Evolutionary conservation across 2,113 vertebrate genomes (phyloP), one percentile per base, ranked within the genome.

Genomic region (Abramis brama): DNA sequence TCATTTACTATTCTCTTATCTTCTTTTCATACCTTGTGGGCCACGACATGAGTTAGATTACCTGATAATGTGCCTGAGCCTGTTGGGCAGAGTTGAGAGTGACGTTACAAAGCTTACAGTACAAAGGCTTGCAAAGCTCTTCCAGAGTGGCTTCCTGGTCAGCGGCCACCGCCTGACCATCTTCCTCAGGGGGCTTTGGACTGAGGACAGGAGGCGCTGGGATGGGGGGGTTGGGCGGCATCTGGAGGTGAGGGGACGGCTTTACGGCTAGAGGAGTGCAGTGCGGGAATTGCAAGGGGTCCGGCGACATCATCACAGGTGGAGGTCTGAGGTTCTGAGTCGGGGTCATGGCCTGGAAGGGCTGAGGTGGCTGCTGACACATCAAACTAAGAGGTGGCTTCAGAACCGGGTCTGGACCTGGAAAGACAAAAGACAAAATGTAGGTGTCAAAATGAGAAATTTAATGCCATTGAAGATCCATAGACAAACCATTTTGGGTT

Each of bases 61-160:
- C 98, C 98, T 99, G 98, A 93, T 99, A 99, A 92, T 99, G 98
- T 87, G 98, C 98, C 91, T 99, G 97, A 70, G 98, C 98, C 93
- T 99, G 98, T 90, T 99, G 98, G 1, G 97, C 95, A 0, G 98
- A 99, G 92, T 99, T 99, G 90, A 99, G 95, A 73, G 97, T 98
- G 88, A 99, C 97, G 89, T 98, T 99, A 93, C 98, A 99, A 89
- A 99, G 97, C 92, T 97, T 99, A 94, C 98, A 99, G 94, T 97
- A 98, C 68, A 99, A 94, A n/a, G 98, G 98, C 92, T 97, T 98
- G 92, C 98, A 99, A 50, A 99, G 95, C 86, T 99, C 98, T 91
- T 97, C 97, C 94, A 99, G 93, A 82, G 96, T 87, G 89, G 96
- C 94, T 76, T 99, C 97, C 91, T 95, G 97, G 81, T 98, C 97